Base-by-base conservation (phyloP, 2,797 vertebrate genomes). In the Coregonus ussuriensis region DNA sequence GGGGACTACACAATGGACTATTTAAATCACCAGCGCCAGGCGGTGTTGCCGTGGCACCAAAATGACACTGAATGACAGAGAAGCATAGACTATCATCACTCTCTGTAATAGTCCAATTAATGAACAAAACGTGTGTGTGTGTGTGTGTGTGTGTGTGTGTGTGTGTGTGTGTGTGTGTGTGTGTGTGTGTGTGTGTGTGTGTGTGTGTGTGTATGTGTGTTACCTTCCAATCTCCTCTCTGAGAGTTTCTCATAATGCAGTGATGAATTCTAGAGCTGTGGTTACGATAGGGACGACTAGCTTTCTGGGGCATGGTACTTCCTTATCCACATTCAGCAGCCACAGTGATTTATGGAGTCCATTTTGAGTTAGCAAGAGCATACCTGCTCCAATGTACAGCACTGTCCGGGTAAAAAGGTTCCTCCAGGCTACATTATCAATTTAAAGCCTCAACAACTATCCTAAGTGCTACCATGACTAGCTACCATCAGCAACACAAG, bases 321-420 rank as follows among this genome's bases (percentile, higher is more conserved):
- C 90, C 94, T 95, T 90, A 90, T 89, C 89, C 84, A 91, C 93
- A 91, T 93, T 94, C 92, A 88, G 88, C 92, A 89, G 89, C 89
- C 89, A 91, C 92, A 89, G 94, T 96, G 96, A 97, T 96, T 96
- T 95, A 95, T 94, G 93, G 92, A 92, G 83, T 88, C 90, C 89
- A 95, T 96, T 95, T 94, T 92, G 84, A 91, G 88, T 82, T 89
- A 85, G 87, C 90, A 47, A 82, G 75, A 88, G 79, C 87, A 89
- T 88, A 90, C 86, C 85, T 89, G 87, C 76, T 89, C 75, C 72
- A 76, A 79, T 82, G 74, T 84, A 72, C 72, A 82, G 81, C 67
- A 80, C 6, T 29, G 70, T 7, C 21, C 47, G 77, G 75, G 71
- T 73, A 47, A 66, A 80, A 25, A 71, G 25, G 25, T 75, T 79